Base-by-base conservation (phyloP, 2,888 invertebrate species). In the Sesia apiformis region DNA sequence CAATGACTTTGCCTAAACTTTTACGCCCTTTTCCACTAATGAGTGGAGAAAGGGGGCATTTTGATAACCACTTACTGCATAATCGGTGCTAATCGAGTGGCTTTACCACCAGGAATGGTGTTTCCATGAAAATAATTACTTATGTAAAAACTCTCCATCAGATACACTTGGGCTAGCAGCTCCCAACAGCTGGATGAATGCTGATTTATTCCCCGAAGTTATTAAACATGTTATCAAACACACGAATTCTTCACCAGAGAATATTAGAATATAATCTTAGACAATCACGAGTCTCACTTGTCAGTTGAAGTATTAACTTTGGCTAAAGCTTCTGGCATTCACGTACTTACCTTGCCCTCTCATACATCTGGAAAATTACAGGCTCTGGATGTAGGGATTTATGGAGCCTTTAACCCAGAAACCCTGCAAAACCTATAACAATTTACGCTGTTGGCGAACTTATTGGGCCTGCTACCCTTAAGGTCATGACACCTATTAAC, bases 321-420 rank as follows among this genome's bases (percentile, higher is more conserved):
- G 61, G 72, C 65, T 60, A 74, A 73, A 63, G 67, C 68, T 42
- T 64, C 53, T 5, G 76, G 79, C 6, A 70, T 84, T 40, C 64
- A 71, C 51, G 58, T 81, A 52, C 62, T 82, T 43, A 74, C 78
- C 4, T 67, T 79, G 51, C 78, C 74, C 39, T 79, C 77, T n/a
- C 78, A 83, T 61, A 73, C 74, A 54, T 70, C 67, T 53, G 70
- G 75, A 60, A 70, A 72, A 60, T 57, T 75, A 53, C 80, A 81
- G 64, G 78, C 77, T 40, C 61, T 80, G 23, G 76, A 81, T 61
- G 64, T 72, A 38, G 46, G 46, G 7, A 52, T 52, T 7, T 43
- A 52, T 38, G 42, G 39, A 4, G 40, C 53, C 42, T 53, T 53
- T 8, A 46, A 6, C 38, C 46, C 4, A n/a, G 38, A 38, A 53